A percentile compares a stretch with the other conserved stretches of the same genome.
phyloP scores from a whole-genome alignment of 2,888 invertebrate genomes.

The Diarsia brunnea region DNA sequence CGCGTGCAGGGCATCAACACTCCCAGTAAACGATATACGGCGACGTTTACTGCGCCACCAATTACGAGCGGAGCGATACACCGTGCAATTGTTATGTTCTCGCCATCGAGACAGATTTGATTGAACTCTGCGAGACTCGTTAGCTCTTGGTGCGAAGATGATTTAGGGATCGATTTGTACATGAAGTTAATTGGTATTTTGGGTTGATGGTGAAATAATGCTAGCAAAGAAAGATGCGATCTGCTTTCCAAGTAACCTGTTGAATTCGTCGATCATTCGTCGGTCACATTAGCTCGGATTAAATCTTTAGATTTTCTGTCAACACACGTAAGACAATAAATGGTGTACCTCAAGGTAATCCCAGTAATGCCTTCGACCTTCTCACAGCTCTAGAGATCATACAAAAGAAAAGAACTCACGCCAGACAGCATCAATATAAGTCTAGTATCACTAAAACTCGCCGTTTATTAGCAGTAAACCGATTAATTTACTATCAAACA shows the following conservation, averaged over 20 bases:
- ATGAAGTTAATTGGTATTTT: background rate
- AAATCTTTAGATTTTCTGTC: background rate
- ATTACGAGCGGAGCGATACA: conserved; percentile 46
- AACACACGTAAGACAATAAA: background rate
- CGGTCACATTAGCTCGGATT: background rate
- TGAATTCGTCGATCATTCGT: background rate
- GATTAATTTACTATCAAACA: conserved; percentile 48
- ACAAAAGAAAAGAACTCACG: background rate
- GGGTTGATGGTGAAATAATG: background rate
- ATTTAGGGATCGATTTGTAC: conserved; percentile 7
- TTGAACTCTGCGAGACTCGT: conserved; percentile 32
- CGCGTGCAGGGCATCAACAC: conserved; percentile 54
- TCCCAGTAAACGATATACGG: conserved; percentile 56
- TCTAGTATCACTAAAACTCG: conserved; percentile 23
- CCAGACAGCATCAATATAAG: conserved; percentile 28
- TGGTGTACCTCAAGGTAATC: background rate
- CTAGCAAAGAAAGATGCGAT: background rate
- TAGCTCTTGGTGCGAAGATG: conserved; percentile 9
- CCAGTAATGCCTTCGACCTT: conserved; percentile 17
- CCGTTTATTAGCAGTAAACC: conserved; percentile 47
- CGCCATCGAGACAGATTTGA: conserved; percentile 44
- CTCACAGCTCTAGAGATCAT: background rate
- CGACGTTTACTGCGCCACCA: conserved; percentile 55
- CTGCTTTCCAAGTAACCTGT: background rate
- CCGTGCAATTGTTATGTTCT: conserved; percentile 57